Evolutionary conservation across 1,140 invertebrate species (phyloP).

Genomic region (Euglossa dilemma): DNA sequence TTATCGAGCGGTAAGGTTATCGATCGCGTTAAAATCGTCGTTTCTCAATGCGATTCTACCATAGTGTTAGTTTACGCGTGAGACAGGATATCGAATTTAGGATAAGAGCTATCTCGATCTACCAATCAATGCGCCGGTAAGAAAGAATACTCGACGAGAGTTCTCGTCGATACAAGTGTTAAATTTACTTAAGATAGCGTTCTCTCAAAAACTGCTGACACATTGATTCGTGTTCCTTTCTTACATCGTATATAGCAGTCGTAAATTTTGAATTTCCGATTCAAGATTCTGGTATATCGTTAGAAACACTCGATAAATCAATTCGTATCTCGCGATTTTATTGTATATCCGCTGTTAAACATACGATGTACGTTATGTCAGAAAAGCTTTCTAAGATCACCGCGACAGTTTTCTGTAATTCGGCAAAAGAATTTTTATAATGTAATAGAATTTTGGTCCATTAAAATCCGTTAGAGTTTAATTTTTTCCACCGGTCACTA

Average conservation of each 20-base stretch:
- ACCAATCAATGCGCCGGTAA: too few relatives aligned
- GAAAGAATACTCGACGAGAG: neutral
- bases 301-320: neutral
- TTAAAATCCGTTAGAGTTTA: neutral
- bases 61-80: neutral
- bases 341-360: neutral
- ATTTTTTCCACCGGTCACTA: neutral
- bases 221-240: too few relatives aligned
- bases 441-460: neutral
- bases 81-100: neutral
- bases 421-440: neutral
- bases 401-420: neutral
- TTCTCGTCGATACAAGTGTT: too few relatives aligned
- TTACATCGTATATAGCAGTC: too few relatives aligned
- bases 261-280: too few relatives aligned
- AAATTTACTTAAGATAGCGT: too few relatives aligned
- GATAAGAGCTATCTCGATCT: neutral
- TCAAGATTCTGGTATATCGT: too few relatives aligned
- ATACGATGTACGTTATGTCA: neutral
- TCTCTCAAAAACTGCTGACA: neutral
- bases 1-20: too few relatives aligned
- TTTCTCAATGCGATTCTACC: neutral
- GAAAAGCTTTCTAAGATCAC: neutral
- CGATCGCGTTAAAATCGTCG: neutral
- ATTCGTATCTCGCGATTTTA: neutral